Evolutionary conservation across 2,113 vertebrate genomes (phyloP).

Genomic region (Reinhardtius hippoglossoides): DNA sequence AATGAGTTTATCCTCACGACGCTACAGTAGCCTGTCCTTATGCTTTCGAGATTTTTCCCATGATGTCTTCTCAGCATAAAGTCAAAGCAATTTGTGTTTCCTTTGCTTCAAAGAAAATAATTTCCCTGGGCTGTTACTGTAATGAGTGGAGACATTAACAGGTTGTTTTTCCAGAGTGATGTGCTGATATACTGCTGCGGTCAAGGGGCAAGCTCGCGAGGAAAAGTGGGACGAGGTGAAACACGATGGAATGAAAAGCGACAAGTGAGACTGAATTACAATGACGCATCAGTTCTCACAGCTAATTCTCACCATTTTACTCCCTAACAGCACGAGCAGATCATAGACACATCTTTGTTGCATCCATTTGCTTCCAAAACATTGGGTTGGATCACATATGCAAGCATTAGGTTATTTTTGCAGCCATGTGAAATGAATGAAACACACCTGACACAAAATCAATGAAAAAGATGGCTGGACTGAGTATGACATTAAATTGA

Average conservation of each 20-base stretch:
- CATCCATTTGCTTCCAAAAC: too few relatives aligned
- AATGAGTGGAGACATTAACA: constrained; percentile 44
- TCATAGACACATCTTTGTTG: too few relatives aligned
- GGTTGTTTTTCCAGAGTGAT: constrained; percentile 11
- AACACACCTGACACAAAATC: not conserved
- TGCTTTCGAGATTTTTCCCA: constrained; percentile 49
- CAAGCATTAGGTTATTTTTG: too few relatives aligned
- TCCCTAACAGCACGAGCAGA: not conserved
- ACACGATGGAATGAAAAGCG: not conserved
- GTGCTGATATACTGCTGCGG: not conserved
- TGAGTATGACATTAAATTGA: not conserved
- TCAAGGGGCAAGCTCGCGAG: constrained; percentile 4
- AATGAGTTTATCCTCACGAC: constrained; percentile 64
- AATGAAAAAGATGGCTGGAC: not conserved
- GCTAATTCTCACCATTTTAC: not conserved
- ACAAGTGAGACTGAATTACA: not conserved
- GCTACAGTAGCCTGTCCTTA: constrained; percentile 51
- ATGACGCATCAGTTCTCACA: not conserved
- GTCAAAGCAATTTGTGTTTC: constrained; percentile 67
- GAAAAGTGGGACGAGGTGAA: not conserved
- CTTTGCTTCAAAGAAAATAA: constrained; percentile 64
- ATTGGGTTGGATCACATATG: too few relatives aligned
- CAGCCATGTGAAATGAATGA: too few relatives aligned
- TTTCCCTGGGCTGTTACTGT: constrained; percentile 62
- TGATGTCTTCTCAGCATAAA: constrained; percentile 63